A percentile compares a stretch with the other conserved stretches of the same genome.
phyloP scores from a whole-genome alignment of 2,797 vertebrate genomes.

The Cirrhinus mrigala region DNA sequence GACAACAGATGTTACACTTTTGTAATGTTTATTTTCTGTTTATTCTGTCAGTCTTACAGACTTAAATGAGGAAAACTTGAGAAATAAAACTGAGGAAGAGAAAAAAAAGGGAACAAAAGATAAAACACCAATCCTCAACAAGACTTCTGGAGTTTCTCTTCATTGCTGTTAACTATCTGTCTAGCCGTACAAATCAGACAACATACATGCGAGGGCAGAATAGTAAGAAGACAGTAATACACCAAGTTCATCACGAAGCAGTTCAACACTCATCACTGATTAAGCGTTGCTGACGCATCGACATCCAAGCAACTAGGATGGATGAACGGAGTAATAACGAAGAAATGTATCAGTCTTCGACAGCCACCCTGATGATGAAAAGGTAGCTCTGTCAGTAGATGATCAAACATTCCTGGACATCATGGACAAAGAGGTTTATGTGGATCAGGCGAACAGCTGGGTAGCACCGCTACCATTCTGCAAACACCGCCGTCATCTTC shows the following conservation, averaged over 20 bases:
- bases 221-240: neutral
- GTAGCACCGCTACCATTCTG: conserved; percentile 4
- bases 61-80: too few species aligned
- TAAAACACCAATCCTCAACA: too few species aligned
- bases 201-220: neutral
- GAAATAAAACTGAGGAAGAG: too few species aligned
- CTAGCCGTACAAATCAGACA: neutral
- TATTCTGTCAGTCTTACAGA: too few species aligned
- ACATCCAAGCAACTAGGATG: neutral
- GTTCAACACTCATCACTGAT: neutral
- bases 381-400: conserved; percentile 1
- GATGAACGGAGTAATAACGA: neutral
- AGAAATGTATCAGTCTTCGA: neutral
- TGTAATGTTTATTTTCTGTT: too few species aligned
- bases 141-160: too few species aligned
- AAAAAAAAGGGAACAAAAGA: too few species aligned
- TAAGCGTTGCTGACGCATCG: neutral
- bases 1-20: too few species aligned
- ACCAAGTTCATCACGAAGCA: neutral
- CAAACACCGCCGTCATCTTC: neutral
- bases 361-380: conserved; percentile 17
- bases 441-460: conserved; percentile 32
- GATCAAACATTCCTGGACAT: conserved; percentile 16
- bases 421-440: conserved; percentile 34
- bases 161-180: neutral